A percentile compares a stretch with the other conserved stretches of the same genome.
Evolutionary conservation across 2,888 invertebrate species (phyloP).

Genomic region (Candidula unifasciata): DNA sequence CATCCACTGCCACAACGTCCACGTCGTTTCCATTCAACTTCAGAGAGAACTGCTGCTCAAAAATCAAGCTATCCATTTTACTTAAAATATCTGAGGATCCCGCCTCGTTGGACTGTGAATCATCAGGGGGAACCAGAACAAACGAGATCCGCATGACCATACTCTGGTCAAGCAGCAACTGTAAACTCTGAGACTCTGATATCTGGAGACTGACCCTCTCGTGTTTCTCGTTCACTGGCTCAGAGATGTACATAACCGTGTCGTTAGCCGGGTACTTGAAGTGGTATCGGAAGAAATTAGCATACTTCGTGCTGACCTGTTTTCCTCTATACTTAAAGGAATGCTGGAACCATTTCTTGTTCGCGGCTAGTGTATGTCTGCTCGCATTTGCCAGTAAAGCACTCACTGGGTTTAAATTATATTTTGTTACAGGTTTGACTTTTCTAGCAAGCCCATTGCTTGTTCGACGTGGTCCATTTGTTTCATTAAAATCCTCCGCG

Average conservation of each 20-base stretch:
- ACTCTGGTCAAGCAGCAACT: slow-evolving; percentile 2
- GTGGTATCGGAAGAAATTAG: slow-evolving; percentile 1
- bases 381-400: background rate
- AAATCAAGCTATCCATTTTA: slow-evolving; percentile 59
- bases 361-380: background rate
- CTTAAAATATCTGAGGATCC: slow-evolving; percentile 59
- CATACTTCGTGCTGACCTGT: background rate
- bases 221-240: slow-evolving; percentile 32
- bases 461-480: too few species aligned
- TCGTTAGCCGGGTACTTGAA: background rate
- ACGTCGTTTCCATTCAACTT: slow-evolving; percentile 66
- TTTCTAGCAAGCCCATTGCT: too few species aligned
- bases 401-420: background rate
- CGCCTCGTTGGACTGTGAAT: slow-evolving; percentile 54
- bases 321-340: background rate
- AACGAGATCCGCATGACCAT: slow-evolving; percentile 59
- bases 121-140: slow-evolving; percentile 60
- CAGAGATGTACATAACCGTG: slow-evolving; percentile 20
- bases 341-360: background rate
- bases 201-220: slow-evolving; percentile 23
- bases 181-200: background rate
- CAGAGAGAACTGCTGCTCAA: slow-evolving; percentile 60
- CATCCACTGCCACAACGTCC: slow-evolving; percentile 56
- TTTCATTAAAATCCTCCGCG: too few species aligned
- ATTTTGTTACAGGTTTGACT: too few species aligned